Evolutionary conservation across 2,113 vertebrate species (phyloP).

Genomic region (Psittacara wagleri): DNA sequence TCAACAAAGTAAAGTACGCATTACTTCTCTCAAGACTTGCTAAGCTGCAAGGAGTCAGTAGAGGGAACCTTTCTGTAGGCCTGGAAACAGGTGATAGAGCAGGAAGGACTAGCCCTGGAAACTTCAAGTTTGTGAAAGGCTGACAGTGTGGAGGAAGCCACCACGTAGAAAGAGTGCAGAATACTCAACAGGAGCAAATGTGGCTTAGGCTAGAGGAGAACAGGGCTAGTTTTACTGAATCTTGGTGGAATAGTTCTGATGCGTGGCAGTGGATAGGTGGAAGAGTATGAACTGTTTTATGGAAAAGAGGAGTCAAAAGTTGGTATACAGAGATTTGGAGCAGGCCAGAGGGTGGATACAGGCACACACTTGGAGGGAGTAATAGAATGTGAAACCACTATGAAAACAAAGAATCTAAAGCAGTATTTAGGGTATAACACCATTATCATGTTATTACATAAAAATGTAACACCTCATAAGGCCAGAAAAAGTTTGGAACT

Average conservation of each 20-base stretch:
- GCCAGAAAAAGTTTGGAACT: not conserved
- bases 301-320: not conserved
- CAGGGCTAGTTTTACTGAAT: not conserved
- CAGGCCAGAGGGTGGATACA: not conserved
- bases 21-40: not conserved
- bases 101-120: not conserved
- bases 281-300: not conserved
- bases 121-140: not conserved
- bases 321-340: accelerated
- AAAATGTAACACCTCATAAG: not conserved
- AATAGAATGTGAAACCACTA: not conserved
- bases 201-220: not conserved
- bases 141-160: not conserved
- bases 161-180: not conserved
- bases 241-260: not conserved
- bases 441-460: not conserved
- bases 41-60: not conserved
- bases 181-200: not conserved
- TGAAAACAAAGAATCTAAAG: not conserved
- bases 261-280: not conserved
- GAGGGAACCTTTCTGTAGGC: not conserved
- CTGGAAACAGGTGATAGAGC: not conserved
- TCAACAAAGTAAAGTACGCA: not conserved
- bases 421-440: not conserved
- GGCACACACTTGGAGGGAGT: not conserved